A percentile compares a stretch with the other conserved stretches of the same genome.
These are phyloP conservation scores for Ptychoptera contaminata DNA, from an alignment of 2,888 invertebrate species.

Conservation along the genomic window DNA sequence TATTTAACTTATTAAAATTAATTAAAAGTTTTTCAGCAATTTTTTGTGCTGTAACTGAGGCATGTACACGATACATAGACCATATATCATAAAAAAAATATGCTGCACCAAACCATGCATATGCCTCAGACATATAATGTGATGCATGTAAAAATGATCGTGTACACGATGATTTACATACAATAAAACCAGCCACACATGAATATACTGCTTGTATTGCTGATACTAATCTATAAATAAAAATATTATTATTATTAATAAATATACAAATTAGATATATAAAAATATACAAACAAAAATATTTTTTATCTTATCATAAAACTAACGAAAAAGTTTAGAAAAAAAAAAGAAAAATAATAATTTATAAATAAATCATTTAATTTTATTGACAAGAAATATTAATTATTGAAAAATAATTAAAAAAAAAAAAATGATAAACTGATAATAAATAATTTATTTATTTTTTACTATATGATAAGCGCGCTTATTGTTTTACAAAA, in stretches of 20 bases:
- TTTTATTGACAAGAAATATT: too few relatives aligned
- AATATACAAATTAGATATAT: not conserved
- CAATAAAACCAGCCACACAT: constrained; percentile 47
- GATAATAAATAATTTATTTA: too few relatives aligned
- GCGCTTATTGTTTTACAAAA: too few relatives aligned
- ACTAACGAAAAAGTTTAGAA: too few relatives aligned
- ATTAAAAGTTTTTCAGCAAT: constrained; percentile 26
- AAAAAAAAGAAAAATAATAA: too few relatives aligned
- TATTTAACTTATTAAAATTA: constrained; percentile 7
- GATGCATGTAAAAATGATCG: constrained; percentile 50
- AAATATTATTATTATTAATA: not conserved
- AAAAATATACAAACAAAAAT: not conserved
- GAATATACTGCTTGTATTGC: constrained; percentile 54
- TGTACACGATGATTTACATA: constrained; percentile 50
- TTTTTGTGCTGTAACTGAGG: constrained; percentile 18
- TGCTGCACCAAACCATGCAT: constrained; percentile 65
- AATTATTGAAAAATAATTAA: too few relatives aligned
- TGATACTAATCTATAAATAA: constrained; percentile 45
- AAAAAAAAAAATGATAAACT: too few relatives aligned
- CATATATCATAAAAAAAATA: constrained; percentile 68
- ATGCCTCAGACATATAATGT: constrained; percentile 57
- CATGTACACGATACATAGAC: constrained; percentile 61
- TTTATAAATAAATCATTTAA: too few relatives aligned
- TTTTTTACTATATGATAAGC: too few relatives aligned
- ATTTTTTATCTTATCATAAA: too few relatives aligned